Evolutionary conservation across 2,113 vertebrate species (phyloP).

Genomic region (Noctilio leporinus): DNA sequence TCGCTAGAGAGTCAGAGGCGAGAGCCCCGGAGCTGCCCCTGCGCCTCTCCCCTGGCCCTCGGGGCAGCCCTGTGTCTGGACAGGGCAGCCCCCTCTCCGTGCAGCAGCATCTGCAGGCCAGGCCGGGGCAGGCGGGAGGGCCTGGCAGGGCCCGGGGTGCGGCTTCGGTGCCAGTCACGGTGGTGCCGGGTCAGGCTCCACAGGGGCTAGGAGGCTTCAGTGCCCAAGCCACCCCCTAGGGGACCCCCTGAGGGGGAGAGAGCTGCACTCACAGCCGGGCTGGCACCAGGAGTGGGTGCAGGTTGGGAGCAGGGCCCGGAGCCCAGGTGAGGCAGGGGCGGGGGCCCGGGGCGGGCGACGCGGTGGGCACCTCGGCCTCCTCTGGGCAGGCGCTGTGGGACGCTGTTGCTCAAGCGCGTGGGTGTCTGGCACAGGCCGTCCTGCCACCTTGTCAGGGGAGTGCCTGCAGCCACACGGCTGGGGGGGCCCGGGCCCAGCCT

Average conservation of each 20-base stretch:
- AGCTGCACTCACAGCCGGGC: neutral
- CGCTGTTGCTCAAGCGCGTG: fast-evolving
- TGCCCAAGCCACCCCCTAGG: too few species aligned
- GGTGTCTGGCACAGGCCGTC: too few species aligned
- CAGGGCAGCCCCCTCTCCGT: neutral
- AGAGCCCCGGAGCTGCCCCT: neutral
- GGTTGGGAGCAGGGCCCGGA: neutral
- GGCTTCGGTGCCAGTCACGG: neutral
- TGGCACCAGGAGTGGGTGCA: neutral
- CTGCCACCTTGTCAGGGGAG: neutral
- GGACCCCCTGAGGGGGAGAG: neutral
- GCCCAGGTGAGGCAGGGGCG: neutral
- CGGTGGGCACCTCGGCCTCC: neutral
- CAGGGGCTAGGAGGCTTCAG: neutral
- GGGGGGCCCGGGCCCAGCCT: neutral
- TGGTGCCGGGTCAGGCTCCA: neutral
- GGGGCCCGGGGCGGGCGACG: too few species aligned
- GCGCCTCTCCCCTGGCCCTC: fast-evolving
- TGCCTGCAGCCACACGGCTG: fast-evolving
- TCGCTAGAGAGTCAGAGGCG: fast-evolving
- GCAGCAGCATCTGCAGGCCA: neutral
- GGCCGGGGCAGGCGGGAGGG: neutral
- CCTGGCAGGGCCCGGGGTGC: fast-evolving
- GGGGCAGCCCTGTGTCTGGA: neutral
- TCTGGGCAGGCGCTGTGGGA: neutral